Evolutionary conservation across 2,113 vertebrate species (phyloP), one percentile per base, ranked within the genome.

Genomic region (Corythoichthys intestinalis): DNA sequence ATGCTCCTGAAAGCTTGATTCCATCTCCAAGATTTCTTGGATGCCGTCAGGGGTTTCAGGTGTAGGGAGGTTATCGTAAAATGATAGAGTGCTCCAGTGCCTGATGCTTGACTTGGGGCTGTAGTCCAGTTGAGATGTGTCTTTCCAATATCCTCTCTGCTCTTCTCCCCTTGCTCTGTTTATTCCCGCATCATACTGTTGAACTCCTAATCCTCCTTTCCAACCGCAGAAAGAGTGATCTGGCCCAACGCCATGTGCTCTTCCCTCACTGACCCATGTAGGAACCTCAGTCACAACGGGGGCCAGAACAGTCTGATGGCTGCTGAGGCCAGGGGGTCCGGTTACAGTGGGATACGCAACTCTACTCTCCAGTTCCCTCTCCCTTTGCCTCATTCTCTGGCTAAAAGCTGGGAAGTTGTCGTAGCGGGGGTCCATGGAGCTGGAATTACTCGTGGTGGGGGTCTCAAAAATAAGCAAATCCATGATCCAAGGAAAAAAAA

Each of bases 221-320:
- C 91, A 93, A 87, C 90, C 92, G 78, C 73, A 82, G 74, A 90
- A 80, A 76, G 82, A 83, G 74, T 77, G 83, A 73, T 82, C 87
- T 87, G 89, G 89, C 85, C 77, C 78, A 49, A 71, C 15, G 85
- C 83, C 87, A 83, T 77, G 37, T 37, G 58, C 79, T 89, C 83
- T 59, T 76, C 71, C 75, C 78, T 76, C 80, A 50, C 60, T 56
- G 34, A 75, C 66, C 71, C 78, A n/a, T 72, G 74, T 76, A 90
- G 92, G 89, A 90, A 88, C 80, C 74, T 12, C 62, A 70, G 86
- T 80, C 80, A 72, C 85, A 82, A 78, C 86, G 76, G 86, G 86
- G 71, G 68, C 74, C 73, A 69, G 70, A 74, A 59, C 81, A 66
- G 82, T 49, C 81, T 13, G 38, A 67, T 80, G 73, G 72, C 78